These are phyloP conservation scores for Lepisosteus osseus DNA, from an alignment of 2,113 vertebrate species.

Conservation along the genomic window DNA sequence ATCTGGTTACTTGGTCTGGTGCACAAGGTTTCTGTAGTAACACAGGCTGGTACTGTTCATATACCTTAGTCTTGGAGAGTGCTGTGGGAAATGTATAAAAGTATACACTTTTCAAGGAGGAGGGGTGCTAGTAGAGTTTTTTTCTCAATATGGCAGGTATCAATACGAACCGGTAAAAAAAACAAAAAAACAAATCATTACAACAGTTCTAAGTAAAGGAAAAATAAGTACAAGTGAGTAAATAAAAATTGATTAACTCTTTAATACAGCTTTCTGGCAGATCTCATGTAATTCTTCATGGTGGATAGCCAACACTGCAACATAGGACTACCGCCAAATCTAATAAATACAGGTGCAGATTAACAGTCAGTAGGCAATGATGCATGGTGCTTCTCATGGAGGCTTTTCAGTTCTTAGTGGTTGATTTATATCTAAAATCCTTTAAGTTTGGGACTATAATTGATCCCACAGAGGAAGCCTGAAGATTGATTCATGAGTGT, in stretches of 20 bases:
- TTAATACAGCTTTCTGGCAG: not conserved
- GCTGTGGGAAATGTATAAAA: too few relatives aligned
- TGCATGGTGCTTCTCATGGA: not conserved
- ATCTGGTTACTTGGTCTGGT: too few relatives aligned
- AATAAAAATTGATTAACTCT: slow-evolving; percentile 20
- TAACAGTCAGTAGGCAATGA: not conserved
- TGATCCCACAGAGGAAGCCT: not conserved
- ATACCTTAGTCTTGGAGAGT: too few relatives aligned
- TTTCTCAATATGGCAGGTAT: too few relatives aligned
- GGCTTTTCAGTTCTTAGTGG: not conserved
- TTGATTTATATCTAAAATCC: not conserved
- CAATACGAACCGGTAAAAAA: too few relatives aligned
- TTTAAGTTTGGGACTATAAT: not conserved
- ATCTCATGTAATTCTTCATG: not conserved
- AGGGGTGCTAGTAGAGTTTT: too few relatives aligned
- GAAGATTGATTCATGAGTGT: slow-evolving; percentile 1
- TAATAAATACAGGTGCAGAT: slow-evolving; percentile 14
- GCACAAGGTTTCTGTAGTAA: too few relatives aligned
- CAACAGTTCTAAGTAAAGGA: not conserved
- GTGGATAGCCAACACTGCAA: not conserved
- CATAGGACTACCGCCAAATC: not conserved
- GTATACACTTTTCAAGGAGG: too few relatives aligned
- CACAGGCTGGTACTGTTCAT: too few relatives aligned
- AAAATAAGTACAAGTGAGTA: not conserved
- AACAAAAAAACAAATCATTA: not conserved